These are phyloP conservation scores for Megaptera novaeangliae DNA, from an alignment of 2,113 vertebrate genomes.

Conservation along the genomic window DNA sequence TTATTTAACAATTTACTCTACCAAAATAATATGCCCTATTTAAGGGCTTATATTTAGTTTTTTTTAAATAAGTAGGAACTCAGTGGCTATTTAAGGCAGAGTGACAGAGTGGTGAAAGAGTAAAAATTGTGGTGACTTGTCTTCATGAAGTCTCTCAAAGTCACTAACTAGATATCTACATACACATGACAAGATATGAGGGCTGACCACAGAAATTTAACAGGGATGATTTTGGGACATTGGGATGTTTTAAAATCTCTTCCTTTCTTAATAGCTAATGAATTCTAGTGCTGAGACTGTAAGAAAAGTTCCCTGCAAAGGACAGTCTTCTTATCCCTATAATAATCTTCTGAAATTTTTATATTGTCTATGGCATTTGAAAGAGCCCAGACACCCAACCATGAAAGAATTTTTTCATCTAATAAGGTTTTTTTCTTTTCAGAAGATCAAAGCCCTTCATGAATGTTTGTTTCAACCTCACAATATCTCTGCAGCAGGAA, in stretches of 20 bases:
- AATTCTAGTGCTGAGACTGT: background rate
- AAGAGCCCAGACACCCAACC: background rate
- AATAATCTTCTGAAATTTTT: background rate
- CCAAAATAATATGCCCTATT: background rate
- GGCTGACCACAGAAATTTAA: background rate
- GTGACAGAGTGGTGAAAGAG: background rate
- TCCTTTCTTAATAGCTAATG: background rate
- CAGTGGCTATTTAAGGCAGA: background rate
- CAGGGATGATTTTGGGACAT: background rate
- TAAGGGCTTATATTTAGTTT: background rate
- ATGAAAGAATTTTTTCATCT: slow-evolving; percentile 3
- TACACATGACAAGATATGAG: background rate
- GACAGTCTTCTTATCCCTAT: background rate
- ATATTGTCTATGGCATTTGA: background rate
- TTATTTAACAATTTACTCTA: background rate
- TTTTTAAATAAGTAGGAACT: background rate
- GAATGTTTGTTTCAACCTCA: slow-evolving; percentile 24
- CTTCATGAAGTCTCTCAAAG: background rate
- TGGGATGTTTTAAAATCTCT: background rate
- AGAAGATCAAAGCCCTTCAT: slow-evolving; percentile 12
- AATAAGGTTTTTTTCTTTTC: background rate
- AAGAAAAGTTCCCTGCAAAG: background rate
- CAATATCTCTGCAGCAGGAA: background rate
- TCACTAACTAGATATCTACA: background rate
- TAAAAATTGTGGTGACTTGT: background rate